A percentile compares a stretch with the other conserved stretches of the same genome.
Conservation (phyloP, 2,113 vertebrate genomes). For the Xiphias gladius region DNA sequence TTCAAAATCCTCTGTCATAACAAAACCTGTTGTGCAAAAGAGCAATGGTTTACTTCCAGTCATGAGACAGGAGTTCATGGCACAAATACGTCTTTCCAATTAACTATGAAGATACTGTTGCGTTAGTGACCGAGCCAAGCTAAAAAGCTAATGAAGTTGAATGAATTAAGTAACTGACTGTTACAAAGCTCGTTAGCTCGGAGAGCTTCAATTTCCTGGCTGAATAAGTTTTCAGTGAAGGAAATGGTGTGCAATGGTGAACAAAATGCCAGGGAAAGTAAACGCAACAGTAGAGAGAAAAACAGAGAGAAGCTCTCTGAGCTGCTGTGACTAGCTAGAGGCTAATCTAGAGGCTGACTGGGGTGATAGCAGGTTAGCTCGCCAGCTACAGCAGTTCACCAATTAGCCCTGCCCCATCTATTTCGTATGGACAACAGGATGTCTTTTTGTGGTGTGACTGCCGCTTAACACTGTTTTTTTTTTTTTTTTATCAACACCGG, state of each 20-base stretch:
- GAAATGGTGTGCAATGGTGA: no score
- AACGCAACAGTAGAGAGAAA: no score
- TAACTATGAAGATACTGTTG: background rate
- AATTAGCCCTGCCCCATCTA: background rate
- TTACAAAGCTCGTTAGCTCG: background rate
- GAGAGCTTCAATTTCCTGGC: background rate
- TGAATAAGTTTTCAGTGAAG: background rate
- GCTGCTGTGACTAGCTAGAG: no score
- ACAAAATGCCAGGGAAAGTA: no score
- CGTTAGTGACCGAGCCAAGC: background rate
- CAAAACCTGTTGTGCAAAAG: background rate
- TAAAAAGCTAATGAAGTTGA: background rate
- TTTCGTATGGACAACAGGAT: background rate
- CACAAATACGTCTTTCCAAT: background rate
- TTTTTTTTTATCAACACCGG: background rate
- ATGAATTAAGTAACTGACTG: background rate
- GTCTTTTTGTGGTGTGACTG: background rate
- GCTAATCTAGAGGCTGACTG: background rate
- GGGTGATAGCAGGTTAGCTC: background rate
- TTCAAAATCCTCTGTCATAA: background rate
- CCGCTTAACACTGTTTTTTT: background rate
- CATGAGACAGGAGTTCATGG: background rate
- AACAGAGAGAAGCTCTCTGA: no score
- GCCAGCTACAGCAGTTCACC: background rate
- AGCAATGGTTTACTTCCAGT: background rate